These are phyloP conservation scores for Masticophis lateralis DNA, from an alignment of 2,797 vertebrate genomes.

Conservation along the genomic window DNA sequence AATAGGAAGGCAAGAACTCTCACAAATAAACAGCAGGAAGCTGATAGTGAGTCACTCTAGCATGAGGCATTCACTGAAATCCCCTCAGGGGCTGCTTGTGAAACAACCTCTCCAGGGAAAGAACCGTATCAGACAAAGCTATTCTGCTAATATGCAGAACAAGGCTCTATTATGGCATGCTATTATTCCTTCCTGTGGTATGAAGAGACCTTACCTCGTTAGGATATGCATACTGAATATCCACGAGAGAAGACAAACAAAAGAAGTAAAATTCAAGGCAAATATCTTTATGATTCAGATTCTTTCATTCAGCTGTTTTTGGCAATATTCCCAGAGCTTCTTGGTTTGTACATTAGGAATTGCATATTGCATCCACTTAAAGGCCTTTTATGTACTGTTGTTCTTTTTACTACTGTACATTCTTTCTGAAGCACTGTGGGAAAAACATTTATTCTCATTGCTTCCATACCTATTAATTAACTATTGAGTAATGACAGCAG, in stretches of 20 bases:
- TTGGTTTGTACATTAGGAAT: constrained; percentile 1
- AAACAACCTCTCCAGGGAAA: constrained; percentile 21
- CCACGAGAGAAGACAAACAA: constrained; percentile 2
- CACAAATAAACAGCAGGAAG: constrained; percentile 17
- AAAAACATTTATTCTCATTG: constrained; percentile 49
- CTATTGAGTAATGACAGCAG: constrained; percentile 29
- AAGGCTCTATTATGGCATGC: constrained; percentile 21
- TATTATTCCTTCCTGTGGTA: constrained; percentile 26
- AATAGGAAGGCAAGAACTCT: not conserved
- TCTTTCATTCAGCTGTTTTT: constrained; percentile 19
- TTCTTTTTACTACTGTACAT: constrained; percentile 32
- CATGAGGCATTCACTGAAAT: not conserved
- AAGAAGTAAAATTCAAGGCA: constrained; percentile 13
- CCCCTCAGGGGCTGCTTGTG: constrained; percentile 10
- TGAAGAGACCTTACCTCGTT: constrained; percentile 4
- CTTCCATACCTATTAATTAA: constrained; percentile 44
- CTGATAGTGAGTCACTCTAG: not conserved
- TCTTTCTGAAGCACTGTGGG: constrained; percentile 45
- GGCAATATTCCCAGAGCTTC: constrained; percentile 11
- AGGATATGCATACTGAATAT: constrained; percentile 12
- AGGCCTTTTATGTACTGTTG: not conserved
- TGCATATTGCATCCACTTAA: constrained; percentile 7
- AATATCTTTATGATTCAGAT: constrained; percentile 13
- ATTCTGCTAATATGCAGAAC: constrained; percentile 17
- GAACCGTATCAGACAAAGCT: constrained; percentile 23